Evolutionary conservation across 2,113 vertebrate species (phyloP).

Genomic region (Ariopsis seemanni): DNA sequence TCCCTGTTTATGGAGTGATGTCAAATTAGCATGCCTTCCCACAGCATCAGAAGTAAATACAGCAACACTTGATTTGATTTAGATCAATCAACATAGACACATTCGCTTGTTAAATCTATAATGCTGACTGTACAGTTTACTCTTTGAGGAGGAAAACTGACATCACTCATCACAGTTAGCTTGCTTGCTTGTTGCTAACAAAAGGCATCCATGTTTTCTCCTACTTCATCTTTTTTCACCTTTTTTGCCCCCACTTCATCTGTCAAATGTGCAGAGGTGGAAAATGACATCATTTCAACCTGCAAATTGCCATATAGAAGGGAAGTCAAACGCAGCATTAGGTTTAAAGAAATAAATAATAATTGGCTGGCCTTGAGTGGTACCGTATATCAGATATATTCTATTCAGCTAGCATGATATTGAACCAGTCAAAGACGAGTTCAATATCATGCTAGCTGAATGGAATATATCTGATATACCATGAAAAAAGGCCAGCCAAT

Average conservation of each 20-base stretch:
- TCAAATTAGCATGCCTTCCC: too few relatives aligned
- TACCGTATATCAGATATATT: too few relatives aligned
- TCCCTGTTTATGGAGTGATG: too few relatives aligned
- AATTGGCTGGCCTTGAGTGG: too few relatives aligned
- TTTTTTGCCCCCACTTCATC: too few relatives aligned
- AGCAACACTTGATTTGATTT: not conserved
- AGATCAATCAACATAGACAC: not conserved
- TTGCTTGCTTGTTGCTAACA: not conserved
- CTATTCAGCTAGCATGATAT: too few relatives aligned
- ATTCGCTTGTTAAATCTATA: not conserved
- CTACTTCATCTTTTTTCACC: too few relatives aligned
- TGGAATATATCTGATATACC: too few relatives aligned
- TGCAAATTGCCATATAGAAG: not conserved
- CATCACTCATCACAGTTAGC: not conserved
- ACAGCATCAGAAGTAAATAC: not conserved
- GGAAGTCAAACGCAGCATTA: not conserved
- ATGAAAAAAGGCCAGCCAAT: too few relatives aligned
- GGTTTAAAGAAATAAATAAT: not conserved
- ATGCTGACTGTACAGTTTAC: not conserved
- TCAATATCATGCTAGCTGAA: too few relatives aligned
- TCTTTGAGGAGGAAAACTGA: not conserved
- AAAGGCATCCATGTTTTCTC: not conserved
- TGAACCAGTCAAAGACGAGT: too few relatives aligned
- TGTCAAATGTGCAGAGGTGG: too few relatives aligned
- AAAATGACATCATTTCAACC: not conserved